Percentiles rank a stretch among this genome's conserved stretches.
Conservation (phyloP, 2,888 invertebrate species). For the Corbicula japonica region DNA sequence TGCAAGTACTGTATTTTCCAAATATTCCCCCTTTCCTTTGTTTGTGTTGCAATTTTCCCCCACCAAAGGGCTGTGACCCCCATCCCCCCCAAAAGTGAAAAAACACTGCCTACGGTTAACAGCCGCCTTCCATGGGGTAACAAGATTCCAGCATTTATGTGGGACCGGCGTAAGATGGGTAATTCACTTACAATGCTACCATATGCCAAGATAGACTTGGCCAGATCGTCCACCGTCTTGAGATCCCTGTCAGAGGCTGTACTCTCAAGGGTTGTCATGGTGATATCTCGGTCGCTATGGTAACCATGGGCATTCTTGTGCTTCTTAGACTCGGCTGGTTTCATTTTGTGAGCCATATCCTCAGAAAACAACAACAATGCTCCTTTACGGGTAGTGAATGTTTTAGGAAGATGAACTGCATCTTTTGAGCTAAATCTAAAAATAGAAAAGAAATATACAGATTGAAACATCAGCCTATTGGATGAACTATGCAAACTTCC, state of each 20-base stretch:
- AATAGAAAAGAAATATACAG: background rate
- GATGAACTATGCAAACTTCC: too few relatives aligned
- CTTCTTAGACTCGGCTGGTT: constrained; percentile 37
- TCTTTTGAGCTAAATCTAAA: constrained; percentile 59
- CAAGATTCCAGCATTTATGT: too few relatives aligned
- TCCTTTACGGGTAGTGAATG: constrained; percentile 85
- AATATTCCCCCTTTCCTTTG: too few relatives aligned
- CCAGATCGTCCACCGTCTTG: constrained; percentile 84
- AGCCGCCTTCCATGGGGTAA: too few relatives aligned
- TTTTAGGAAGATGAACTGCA: constrained; percentile 83
- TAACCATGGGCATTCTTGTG: constrained; percentile 36
- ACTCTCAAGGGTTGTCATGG: constrained; percentile 37
- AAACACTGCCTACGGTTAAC: too few relatives aligned
- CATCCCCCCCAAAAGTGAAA: too few relatives aligned
- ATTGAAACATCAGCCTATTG: background rate
- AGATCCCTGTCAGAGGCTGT: constrained; percentile 63
- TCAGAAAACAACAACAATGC: constrained; percentile 86
- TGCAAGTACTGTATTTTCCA: too few relatives aligned
- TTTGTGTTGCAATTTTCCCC: too few relatives aligned
- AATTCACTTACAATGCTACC: constrained; percentile 70
- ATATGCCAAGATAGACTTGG: constrained; percentile 83
- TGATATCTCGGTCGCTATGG: constrained; percentile 38
- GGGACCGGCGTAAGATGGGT: too few relatives aligned
- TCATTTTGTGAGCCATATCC: constrained; percentile 80
- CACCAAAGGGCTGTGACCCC: too few relatives aligned